These are phyloP conservation scores for Peromyscus melanophrys DNA, from an alignment of 2,797 vertebrate genomes.

Conservation along the genomic window DNA sequence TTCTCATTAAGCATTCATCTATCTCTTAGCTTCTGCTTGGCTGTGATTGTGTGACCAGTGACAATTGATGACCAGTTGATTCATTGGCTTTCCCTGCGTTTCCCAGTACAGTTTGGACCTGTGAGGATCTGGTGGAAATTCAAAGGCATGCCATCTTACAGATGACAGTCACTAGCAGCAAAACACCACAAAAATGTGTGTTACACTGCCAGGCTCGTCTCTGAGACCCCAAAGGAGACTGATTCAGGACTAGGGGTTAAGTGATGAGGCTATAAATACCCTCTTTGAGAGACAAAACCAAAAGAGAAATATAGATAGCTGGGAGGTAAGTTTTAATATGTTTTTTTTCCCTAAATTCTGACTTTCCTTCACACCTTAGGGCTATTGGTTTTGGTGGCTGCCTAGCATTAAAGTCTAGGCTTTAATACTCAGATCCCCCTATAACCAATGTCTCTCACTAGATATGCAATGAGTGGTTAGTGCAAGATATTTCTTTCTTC, in stretches of 20 bases:
- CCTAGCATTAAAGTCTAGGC: background rate
- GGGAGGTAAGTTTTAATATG: background rate
- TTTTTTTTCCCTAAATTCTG: conserved; percentile 18
- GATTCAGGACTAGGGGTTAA: background rate
- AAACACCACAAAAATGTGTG: conserved; percentile 4
- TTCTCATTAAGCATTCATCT: background rate
- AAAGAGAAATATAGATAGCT: background rate
- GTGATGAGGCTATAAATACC: background rate
- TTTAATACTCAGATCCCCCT: background rate
- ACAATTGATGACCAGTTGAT: background rate
- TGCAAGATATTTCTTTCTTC: background rate
- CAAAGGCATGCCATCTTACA: background rate
- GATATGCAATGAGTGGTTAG: background rate
- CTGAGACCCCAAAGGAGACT: background rate
- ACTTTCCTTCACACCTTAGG: background rate
- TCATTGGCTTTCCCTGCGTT: background rate
- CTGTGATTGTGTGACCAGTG: background rate
- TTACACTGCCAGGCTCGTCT: background rate
- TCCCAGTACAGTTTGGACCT: background rate
- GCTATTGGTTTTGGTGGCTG: background rate
- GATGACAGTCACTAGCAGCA: background rate
- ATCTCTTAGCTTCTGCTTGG: background rate
- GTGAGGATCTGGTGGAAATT: background rate
- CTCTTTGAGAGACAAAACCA: background rate
- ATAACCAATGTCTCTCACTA: background rate